A percentile compares a stretch with the other conserved stretches of the same genome.
phyloP scores from a whole-genome alignment of 1,140 invertebrate species.

The Aleiodes sp. region DNA sequence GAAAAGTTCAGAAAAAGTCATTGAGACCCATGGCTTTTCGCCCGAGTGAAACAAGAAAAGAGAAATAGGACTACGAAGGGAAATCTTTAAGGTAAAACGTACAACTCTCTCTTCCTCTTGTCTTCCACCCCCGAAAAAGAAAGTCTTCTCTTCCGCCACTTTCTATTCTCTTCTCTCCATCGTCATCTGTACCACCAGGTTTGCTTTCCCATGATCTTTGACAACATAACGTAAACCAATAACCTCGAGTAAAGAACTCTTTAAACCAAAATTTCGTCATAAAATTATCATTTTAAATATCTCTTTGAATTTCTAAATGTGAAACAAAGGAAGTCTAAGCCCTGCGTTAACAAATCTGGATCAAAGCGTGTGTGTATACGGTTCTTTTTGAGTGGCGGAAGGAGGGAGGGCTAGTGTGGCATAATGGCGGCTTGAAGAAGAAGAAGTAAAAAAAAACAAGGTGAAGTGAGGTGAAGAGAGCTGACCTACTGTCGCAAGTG shows the following conservation, averaged over 20 bases:
- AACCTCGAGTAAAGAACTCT: background rate
- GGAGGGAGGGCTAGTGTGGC: slow-evolving; percentile 32
- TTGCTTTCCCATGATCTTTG: background rate
- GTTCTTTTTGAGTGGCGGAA: background rate
- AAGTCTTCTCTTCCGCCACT: slow-evolving; percentile 28
- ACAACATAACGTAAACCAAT: background rate
- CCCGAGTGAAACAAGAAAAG: no score
- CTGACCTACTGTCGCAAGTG: slow-evolving; percentile 61
- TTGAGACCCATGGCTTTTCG: no score
- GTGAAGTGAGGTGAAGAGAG: slow-evolving; percentile 46
- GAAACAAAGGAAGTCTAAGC: slow-evolving; percentile 8
- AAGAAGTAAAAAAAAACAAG: no score
- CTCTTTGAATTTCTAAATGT: background rate
- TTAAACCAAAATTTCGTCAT: background rate
- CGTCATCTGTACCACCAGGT: background rate
- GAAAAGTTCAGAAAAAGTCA: no score
- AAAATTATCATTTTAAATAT: background rate
- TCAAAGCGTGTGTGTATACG: background rate
- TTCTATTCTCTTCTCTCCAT: slow-evolving; percentile 27
- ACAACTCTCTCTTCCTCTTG: background rate
- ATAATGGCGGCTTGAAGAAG: slow-evolving; percentile 44
- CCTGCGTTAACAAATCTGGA: slow-evolving; percentile 11
- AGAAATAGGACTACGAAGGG: background rate
- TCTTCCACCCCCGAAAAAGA: slow-evolving; percentile 30
- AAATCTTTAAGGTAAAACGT: background rate